Evolutionary conservation across 2,888 invertebrate species (phyloP).

Genomic region (Pteria penguin): DNA sequence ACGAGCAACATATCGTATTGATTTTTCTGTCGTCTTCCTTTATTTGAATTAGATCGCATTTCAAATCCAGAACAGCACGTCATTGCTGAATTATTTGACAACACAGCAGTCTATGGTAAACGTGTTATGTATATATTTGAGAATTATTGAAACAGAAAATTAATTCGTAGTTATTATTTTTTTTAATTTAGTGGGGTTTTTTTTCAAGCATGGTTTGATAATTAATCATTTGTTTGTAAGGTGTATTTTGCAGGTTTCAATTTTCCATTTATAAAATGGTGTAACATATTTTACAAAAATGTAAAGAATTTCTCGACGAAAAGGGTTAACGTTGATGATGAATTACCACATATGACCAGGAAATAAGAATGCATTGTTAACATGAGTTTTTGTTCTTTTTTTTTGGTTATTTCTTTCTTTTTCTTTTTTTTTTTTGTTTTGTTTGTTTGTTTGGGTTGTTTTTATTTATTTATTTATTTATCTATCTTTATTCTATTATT

Average conservation of each 20-base stretch:
- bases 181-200: no score
- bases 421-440: background rate
- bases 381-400: background rate
- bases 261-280: no score
- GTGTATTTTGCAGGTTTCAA: no score
- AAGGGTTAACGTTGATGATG: background rate
- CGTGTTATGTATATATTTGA: no score
- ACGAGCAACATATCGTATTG: slow-evolving; percentile 11
- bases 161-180: no score
- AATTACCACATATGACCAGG: background rate
- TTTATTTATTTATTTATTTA: background rate
- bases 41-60: slow-evolving; percentile 32
- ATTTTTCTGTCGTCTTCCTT: slow-evolving; percentile 23
- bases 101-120: background rate
- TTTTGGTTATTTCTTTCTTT: background rate
- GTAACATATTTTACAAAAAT: background rate
- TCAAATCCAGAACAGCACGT: no score
- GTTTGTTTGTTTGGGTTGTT: background rate
- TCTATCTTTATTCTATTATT: background rate
- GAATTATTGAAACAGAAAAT: no score
- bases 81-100: background rate
- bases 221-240: no score
- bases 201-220: no score
- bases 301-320: no score
- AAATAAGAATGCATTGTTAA: background rate